Conservation (phyloP, 2,888 invertebrate species). For the Drosophila macrospina region DNA sequence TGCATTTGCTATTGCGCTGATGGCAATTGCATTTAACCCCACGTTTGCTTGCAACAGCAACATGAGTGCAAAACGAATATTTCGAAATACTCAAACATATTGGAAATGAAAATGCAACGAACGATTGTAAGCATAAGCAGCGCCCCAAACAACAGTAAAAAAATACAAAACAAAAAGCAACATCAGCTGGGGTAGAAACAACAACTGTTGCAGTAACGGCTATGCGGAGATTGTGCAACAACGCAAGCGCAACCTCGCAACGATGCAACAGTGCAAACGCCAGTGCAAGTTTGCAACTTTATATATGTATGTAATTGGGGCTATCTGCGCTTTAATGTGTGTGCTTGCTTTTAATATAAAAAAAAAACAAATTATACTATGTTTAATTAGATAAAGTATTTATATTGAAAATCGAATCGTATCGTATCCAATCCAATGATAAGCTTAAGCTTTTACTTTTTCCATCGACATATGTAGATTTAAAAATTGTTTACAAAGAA, state of each 20-base stretch:
- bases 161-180: background rate
- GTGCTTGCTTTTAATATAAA: background rate
- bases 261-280: slow-evolving; percentile 46
- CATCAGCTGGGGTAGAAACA: slow-evolving; percentile 23
- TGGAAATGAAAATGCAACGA: slow-evolving; percentile 65
- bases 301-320: background rate
- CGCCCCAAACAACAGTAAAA: background rate
- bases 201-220: slow-evolving; percentile 49
- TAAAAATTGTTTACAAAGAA: no score
- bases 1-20: slow-evolving; percentile 14
- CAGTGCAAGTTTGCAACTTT: slow-evolving; percentile 24
- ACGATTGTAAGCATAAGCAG: slow-evolving; percentile 52
- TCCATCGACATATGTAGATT: no score
- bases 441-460: no score
- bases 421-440: no score
- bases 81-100: slow-evolving; percentile 62
- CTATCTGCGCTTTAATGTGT: background rate
- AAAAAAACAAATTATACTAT: no score
- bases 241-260: slow-evolving; percentile 38
- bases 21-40: slow-evolving; percentile 15
- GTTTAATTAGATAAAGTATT: no score
- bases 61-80: slow-evolving; percentile 55
- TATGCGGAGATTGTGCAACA: slow-evolving; percentile 41
- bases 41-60: slow-evolving; percentile 51
- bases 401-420: no score